Conservation (phyloP, 2,113 vertebrate genomes). For the Acrocephalus arundinaceus region DNA sequence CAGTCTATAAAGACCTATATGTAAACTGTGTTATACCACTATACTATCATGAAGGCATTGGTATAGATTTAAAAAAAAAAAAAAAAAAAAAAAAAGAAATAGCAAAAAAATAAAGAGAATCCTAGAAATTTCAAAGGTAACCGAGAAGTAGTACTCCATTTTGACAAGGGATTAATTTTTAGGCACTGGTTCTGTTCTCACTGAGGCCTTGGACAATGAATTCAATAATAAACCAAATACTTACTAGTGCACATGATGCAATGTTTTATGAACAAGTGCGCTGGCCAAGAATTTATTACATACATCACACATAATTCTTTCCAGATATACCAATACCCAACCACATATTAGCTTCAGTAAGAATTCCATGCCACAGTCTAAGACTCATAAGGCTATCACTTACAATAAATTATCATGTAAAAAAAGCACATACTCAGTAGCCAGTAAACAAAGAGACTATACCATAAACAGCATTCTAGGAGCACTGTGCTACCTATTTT, state of each 20-base stretch:
- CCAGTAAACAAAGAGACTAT: background rate
- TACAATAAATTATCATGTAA: background rate
- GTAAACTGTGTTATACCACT: background rate
- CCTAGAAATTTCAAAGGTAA: background rate
- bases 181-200: background rate
- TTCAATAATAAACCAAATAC: background rate
- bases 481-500: slow-evolving; percentile 48
- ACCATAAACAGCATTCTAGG: background rate
- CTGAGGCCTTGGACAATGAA: background rate
- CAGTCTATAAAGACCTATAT: background rate
- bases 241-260: background rate
- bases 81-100: no score
- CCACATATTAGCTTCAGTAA: background rate
- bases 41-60: background rate
- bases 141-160: background rate
- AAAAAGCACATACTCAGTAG: background rate
- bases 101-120: background rate
- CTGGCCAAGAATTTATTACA: background rate
- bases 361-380: background rate
- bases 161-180: background rate
- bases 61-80: background rate
- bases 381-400: background rate
- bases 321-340: background rate
- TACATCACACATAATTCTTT: background rate
- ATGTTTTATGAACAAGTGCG: background rate